Evolutionary conservation across 2,888 invertebrate species (phyloP).

Genomic region (Clistopyga incitator): DNA sequence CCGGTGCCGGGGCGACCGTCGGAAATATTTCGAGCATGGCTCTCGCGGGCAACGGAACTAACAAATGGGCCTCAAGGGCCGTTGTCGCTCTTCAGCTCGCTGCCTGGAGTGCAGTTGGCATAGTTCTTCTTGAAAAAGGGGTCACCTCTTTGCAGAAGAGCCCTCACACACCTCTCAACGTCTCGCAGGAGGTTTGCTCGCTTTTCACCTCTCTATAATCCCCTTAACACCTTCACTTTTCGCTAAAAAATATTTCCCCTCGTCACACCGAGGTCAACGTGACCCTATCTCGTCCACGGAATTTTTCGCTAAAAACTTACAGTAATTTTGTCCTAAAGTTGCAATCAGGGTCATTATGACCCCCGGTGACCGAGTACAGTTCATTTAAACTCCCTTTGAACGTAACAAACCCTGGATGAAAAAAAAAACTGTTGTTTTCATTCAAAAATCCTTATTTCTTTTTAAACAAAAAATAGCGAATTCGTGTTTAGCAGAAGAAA

Average conservation of each 20-base stretch:
- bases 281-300: too few relatives aligned
- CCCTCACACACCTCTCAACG: slow-evolving; percentile 54
- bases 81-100: slow-evolving; percentile 77
- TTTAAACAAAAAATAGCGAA: too few relatives aligned
- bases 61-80: slow-evolving; percentile 78
- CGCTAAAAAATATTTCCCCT: too few relatives aligned
- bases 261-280: too few relatives aligned
- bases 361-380: too few relatives aligned
- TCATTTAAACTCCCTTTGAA: neutral
- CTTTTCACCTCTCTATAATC: neutral
- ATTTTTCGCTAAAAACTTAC: too few relatives aligned
- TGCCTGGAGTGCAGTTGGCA: slow-evolving; percentile 77
- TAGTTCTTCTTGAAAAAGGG: slow-evolving; percentile 78
- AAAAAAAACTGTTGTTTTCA: neutral
- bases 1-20: slow-evolving; percentile 29
- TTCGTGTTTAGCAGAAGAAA: too few relatives aligned
- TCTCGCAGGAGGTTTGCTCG: slow-evolving; percentile 15
- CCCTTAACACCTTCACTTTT: too few relatives aligned
- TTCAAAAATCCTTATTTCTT: too few relatives aligned
- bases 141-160: slow-evolving; percentile 71
- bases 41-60: slow-evolving; percentile 70
- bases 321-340: too few relatives aligned
- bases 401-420: neutral
- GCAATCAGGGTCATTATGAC: too few relatives aligned
- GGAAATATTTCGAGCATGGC: slow-evolving; percentile 71